phyloP scores from a whole-genome alignment of 2,797 vertebrate species.

The Adrianichthys oophorus region DNA sequence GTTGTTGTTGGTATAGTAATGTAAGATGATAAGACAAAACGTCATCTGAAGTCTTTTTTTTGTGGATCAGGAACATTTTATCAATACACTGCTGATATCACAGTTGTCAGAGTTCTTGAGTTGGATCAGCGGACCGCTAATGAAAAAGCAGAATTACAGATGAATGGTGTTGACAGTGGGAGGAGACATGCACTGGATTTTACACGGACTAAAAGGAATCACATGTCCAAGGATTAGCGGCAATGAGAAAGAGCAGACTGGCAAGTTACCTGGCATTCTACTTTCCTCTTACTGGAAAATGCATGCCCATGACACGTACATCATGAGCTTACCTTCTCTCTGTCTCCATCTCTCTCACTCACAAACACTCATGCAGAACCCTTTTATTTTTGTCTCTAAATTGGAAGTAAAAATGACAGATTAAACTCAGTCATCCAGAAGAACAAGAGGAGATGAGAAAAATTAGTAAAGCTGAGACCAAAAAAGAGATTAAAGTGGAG shows the following conservation, averaged over 20 bases:
- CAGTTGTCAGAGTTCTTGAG: too few species aligned
- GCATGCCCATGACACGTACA: constrained; percentile 67
- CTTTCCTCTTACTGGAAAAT: constrained; percentile 76
- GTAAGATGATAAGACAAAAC: too few species aligned
- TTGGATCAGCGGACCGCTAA: neutral
- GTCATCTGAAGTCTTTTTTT: too few species aligned
- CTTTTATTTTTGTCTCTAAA: constrained; percentile 57
- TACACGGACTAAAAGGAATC: constrained; percentile 34
- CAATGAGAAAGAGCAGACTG: constrained; percentile 35
- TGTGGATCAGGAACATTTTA: too few species aligned
- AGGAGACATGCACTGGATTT: constrained; percentile 28
- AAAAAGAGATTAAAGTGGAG: constrained; percentile 11
- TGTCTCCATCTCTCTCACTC: constrained; percentile 21
- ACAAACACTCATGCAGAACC: constrained; percentile 17
- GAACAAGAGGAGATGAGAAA: constrained; percentile 2
- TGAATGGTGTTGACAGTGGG: constrained; percentile 12
- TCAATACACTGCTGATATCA: too few species aligned
- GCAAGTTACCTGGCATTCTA: constrained; percentile 45
- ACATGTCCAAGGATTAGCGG: constrained; percentile 31
- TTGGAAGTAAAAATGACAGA: constrained; percentile 45
- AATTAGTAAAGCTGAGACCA: constrained; percentile 16
- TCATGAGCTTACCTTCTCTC: constrained; percentile 52
- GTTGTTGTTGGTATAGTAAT: too few species aligned
- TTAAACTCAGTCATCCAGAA: constrained; percentile 61
- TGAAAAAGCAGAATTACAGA: constrained; percentile 20